Percentiles rank a stretch among this genome's conserved stretches.
These are phyloP conservation scores for Agrochola litura DNA, from an alignment of 2,888 invertebrate genomes.

Conservation along the genomic window DNA sequence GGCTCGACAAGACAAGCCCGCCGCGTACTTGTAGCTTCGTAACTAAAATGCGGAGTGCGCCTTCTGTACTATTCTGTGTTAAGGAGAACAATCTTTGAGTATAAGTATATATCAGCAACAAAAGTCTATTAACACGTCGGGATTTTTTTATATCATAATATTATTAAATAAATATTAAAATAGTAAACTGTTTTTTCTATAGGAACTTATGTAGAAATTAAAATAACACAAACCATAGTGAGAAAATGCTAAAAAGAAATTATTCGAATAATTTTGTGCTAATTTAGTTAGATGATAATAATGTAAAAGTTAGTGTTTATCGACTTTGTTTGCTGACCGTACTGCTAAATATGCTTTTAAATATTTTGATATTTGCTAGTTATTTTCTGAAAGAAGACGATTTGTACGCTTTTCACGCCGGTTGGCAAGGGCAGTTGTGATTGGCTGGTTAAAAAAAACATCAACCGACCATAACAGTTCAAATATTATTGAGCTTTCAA, in stretches of 20 bases:
- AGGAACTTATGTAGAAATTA: neutral
- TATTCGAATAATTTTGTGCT: neutral
- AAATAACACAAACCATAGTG: neutral
- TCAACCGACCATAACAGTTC: neutral
- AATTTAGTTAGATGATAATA: neutral
- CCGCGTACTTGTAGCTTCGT: too few species aligned
- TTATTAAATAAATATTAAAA: neutral
- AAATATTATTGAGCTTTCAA: neutral
- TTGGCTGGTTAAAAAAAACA: neutral
- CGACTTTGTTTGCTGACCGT: conserved; percentile 6
- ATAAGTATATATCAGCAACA: neutral
- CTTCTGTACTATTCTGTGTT: neutral
- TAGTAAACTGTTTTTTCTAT: neutral
- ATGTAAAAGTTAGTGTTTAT: neutral
- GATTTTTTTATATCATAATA: neutral
- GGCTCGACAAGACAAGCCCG: too few species aligned
- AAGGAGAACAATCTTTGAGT: neutral
- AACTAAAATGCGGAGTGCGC: too few species aligned
- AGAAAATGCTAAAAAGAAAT: neutral
- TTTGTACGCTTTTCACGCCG: neutral
- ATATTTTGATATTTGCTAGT: neutral
- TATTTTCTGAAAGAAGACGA: neutral
- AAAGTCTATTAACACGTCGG: neutral
- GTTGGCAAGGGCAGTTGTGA: too few species aligned
- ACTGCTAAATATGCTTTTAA: conserved; percentile 14